Evolutionary conservation across 2,797 vertebrate species (phyloP), one percentile per base, ranked within the genome.

Genomic region (Neomorphus geoffroyi): DNA sequence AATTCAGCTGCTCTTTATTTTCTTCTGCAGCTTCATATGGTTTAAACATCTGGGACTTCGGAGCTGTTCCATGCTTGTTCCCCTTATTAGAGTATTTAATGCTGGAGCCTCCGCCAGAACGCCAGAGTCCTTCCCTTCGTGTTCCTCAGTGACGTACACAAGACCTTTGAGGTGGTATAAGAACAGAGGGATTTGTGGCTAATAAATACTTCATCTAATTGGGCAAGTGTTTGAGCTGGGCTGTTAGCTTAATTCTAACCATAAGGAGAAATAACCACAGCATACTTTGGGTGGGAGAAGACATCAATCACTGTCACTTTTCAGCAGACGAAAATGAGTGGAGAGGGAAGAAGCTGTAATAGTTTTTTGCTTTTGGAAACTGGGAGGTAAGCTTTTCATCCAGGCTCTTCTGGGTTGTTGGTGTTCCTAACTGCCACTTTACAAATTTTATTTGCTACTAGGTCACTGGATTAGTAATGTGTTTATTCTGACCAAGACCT

Each of bases 121-220:
- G 82, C 94, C 96, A 97, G 81, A 85, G 89, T 91, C 90, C 67
- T 94, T 95, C 87, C 74, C 82, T 83, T 95, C 90, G 88, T 78
- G 80, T 9, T 95, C 66, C 78, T 90, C 82, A 94, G 83, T 97
- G 94, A 96, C 94, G 93, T 88, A 92, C 82, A 87, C 33, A 73
- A 88, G 65, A 91, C 90, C 91, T 97, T 97, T 96, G 96, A 97
- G 95, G 96, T 96, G 93, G 96, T 96, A 77, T 90, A 93, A 97
- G 94, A 96, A 96, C 90, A 97, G 96, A 96, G 39, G 81, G 94
- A 96, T 96, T 85, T 65, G 1, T 96, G 97, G 94, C 92, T 92
- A 91, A 90, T 93, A 86, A 96, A 92, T 82, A 88, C 74, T 96
- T 95, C 74, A 81, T 96, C 91, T 96, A 95, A 95, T 94, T 86